phyloP scores from a whole-genome alignment of 2,888 invertebrate genomes.

The Ornithoptera alexandrae region DNA sequence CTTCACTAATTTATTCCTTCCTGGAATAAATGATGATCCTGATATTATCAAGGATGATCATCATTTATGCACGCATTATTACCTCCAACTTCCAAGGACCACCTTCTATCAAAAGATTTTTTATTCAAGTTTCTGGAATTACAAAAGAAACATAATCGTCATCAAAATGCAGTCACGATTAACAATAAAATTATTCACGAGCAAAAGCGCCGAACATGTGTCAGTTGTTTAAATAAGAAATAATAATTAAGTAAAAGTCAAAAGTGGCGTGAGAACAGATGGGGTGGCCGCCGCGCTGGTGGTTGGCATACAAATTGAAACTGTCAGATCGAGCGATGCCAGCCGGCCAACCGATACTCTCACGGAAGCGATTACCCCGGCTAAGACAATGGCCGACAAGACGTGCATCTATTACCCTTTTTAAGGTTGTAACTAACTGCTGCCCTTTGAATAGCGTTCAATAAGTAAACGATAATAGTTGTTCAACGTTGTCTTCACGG shows the following conservation, averaged over 20 bases:
- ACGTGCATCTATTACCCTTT: conserved; percentile 76
- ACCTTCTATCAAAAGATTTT: conserved; percentile 14
- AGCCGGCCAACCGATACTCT: conserved; percentile 55
- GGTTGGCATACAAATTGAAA: conserved; percentile 68
- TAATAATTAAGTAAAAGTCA: conserved; percentile 70
- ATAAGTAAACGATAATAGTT: conserved; percentile 45
- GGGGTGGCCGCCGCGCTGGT: conserved; percentile 57
- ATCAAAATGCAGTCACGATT: conserved; percentile 57
- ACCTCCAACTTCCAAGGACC: conserved; percentile 5
- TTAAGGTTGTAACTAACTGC: conserved; percentile 57
- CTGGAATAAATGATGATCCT: background rate
- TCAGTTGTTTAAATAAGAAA: conserved; percentile 62
- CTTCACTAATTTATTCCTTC: background rate
- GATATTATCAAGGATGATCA: background rate
- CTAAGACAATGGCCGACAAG: conserved; percentile 75
- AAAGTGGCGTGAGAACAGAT: conserved; percentile 69
- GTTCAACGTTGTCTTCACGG: conserved; percentile 9
- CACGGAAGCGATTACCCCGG: conserved; percentile 74
- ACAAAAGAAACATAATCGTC: conserved; percentile 40
- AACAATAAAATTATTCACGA: conserved; percentile 48
- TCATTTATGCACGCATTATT: background rate
- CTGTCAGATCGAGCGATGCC: conserved; percentile 59
- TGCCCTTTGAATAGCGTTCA: conserved; percentile 56
- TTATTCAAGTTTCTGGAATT: conserved; percentile 5
- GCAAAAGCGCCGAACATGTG: conserved; percentile 47